phyloP scores from a whole-genome alignment of 1,140 invertebrate species.

The Drosophila funebris region DNA sequence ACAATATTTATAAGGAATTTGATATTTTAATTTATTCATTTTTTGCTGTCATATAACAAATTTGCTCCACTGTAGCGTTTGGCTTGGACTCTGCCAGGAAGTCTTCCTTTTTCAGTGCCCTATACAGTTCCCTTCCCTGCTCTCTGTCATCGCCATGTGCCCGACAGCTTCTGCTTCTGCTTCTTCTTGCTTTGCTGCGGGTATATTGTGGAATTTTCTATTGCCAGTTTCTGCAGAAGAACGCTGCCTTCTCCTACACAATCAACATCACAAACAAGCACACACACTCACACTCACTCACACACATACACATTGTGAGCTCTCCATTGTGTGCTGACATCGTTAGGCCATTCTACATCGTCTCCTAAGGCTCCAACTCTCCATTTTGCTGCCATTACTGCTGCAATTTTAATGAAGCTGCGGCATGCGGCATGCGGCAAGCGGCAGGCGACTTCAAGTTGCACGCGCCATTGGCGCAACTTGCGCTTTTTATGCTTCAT shows the following conservation, averaged over 20 bases:
- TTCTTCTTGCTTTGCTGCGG: slow-evolving; percentile 30
- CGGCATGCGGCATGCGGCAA: slow-evolving; percentile 77
- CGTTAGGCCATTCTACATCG: slow-evolving; percentile 63
- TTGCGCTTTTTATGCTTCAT: slow-evolving; percentile 70
- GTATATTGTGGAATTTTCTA: slow-evolving; percentile 76
- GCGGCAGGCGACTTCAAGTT: slow-evolving; percentile 75
- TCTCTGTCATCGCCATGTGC: background rate
- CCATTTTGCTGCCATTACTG: slow-evolving; percentile 42
- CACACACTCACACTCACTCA: slow-evolving; percentile 4
- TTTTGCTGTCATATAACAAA: background rate
- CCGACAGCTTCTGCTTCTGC: background rate
- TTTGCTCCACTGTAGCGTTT: background rate
- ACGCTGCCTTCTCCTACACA: slow-evolving; percentile 47
- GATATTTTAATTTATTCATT: background rate
- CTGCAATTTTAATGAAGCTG: slow-evolving; percentile 82
- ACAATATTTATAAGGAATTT: background rate
- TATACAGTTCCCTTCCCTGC: background rate
- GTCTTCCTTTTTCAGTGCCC: too few species aligned
- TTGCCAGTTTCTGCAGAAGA: slow-evolving; percentile 61
- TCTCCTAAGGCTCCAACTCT: slow-evolving; percentile 4
- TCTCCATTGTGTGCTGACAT: slow-evolving; percentile 69
- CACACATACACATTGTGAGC: slow-evolving; percentile 24
- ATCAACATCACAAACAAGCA: slow-evolving; percentile 43
- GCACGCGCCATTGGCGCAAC: slow-evolving; percentile 75
- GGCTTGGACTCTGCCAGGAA: background rate